Base-by-base conservation (phyloP, 1,140 invertebrate genomes). In the Drosophila kohkoa region DNA sequence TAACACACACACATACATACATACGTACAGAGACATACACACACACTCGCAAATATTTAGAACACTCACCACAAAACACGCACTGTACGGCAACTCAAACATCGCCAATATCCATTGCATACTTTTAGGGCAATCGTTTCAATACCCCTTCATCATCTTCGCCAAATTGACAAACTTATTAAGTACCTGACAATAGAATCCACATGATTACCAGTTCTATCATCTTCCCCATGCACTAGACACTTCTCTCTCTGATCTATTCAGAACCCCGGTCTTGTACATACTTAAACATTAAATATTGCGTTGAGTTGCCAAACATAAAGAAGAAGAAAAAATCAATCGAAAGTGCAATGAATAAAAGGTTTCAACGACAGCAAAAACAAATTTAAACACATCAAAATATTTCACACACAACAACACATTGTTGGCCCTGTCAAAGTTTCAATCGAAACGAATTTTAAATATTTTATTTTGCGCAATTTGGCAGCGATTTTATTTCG, bases 171-270 rank as follows among this genome's bases (percentile, higher is more conserved):
- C 25, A 41, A 87, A 83, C 70, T 85, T 89, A 88, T 88, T 82
- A 91, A 91, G 88, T 91, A 91, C 88, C 88, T 91, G 88, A 91
- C 88, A 91, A 91, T 91, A 91, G 89, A 73, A 85, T 64, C 71
- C 77, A 60, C 64, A 65, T 28, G 52, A 66, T 67, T 57, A 72
- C 13, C 41, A 28, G 20, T 43, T 65, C 16, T 48, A 32, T 46
- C 38, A 13, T 8, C 13, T 32, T 54, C 16, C 16, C n/a, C 20
- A 30, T 38, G 13, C 58, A 41, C 8, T 10, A 28, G 28, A 16
- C 51, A 41, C n/a, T 16, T 15, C 20, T 20, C 15, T 58, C 48
- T 13, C 51, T 32, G 35, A 48, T 38, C 7, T n/a, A 48, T 4
- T 16, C 38, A 30, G 35, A 30, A 46, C 35, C 15, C 30, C 52